Evolutionary conservation across 2,797 vertebrate genomes (phyloP), one percentile per base, ranked within the genome.

Genomic region (Chloroceryle inda): DNA sequence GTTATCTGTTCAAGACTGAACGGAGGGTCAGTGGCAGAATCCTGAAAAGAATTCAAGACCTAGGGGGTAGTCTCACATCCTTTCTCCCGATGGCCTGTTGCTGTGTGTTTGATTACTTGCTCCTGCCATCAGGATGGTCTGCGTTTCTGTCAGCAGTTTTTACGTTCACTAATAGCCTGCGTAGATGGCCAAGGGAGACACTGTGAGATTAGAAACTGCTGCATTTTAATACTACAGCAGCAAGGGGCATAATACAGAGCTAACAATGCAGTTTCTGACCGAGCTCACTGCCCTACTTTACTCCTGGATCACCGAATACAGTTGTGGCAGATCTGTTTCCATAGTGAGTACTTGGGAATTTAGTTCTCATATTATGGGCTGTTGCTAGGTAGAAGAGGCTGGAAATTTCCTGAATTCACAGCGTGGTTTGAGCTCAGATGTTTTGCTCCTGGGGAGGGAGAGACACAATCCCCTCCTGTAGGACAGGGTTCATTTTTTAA

Each of bases 261-360:
- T 81, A 5, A 45, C 0, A 0, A 33, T 83, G 64, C 59, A 27
- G 35, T 72, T 88, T 38, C 61, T 88, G 58, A 15, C 61, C 71
- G 81, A 93, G 85, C 73, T 88, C 5, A 0, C 82, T 78, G 83
- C 79, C 88, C 79, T 88, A 6, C 63, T 90, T 94, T 68, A 11
- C 69, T 85, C 13, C 50, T 79, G 80, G 55, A 66, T 88, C 73
- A 81, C 81, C 79, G 84, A 80, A 72, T 35, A 37, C 53, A 79
- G 52, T 23, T 78, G 63, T 76, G 59, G 31, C 86, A 88, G 77
- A 73, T 90, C 88, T 59, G 79, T 95, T 96, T 82, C 90, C 74
- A 73, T 88, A 93, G 92, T 42, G 88, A 95, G 55, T 72, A 24
- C 67, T 55, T 59, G 50, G 37, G 67, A 92, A 5, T 84, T 84